Percentiles rank a stretch among this genome's conserved stretches.
Evolutionary conservation across 2,797 vertebrate genomes (phyloP).

Genomic region (Pyrocephalus nanus): DNA sequence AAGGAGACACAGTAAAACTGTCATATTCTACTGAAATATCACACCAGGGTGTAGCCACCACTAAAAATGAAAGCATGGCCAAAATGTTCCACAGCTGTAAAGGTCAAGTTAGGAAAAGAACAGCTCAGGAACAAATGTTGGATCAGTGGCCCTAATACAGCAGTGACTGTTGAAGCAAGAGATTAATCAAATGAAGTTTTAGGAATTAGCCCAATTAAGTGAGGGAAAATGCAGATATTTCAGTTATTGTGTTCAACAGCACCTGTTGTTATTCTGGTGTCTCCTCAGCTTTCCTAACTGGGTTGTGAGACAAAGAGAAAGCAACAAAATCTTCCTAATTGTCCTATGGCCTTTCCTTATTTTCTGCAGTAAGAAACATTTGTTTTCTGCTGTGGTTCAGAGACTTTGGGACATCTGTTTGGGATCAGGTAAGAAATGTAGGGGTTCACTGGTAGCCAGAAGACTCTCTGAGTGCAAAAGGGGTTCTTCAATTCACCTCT

Average conservation of each 20-base stretch:
- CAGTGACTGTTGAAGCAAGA: not conserved
- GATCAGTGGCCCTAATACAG: not conserved
- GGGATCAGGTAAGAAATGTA: not conserved
- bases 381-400: not conserved
- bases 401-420: not conserved
- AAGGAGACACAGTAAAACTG: constrained; percentile 30
- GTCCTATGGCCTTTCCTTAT: not conserved
- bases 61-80: not conserved
- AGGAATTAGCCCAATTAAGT: not conserved
- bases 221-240: not conserved
- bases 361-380: not conserved
- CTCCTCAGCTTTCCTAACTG: not conserved
- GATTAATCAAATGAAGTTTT: not conserved
- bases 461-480: not conserved
- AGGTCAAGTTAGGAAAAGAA: constrained; percentile 25
- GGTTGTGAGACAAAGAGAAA: not conserved
- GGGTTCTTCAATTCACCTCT: not conserved
- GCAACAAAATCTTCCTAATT: not conserved
- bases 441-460: not conserved
- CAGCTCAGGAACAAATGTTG: not conserved
- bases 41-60: not conserved
- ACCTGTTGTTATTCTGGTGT: not conserved
- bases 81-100: constrained; percentile 17
- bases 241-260: not conserved
- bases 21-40: constrained; percentile 46